These are phyloP conservation scores for Furnarius figulus DNA, from an alignment of 2,113 vertebrate species.

Conservation along the genomic window DNA sequence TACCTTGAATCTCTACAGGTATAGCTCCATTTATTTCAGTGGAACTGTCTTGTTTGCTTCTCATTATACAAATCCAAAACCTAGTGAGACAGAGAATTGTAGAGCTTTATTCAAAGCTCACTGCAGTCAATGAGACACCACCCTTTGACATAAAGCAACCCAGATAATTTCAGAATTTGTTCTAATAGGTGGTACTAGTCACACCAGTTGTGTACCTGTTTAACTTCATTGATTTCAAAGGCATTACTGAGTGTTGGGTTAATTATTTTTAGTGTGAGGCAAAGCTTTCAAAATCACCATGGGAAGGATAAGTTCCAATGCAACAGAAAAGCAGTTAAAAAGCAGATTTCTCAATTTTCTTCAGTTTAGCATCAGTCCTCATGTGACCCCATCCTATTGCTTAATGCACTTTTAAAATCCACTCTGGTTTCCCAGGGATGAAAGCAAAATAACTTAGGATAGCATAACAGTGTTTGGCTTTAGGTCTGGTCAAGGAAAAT, in stretches of 20 bases:
- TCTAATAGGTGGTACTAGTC: background rate
- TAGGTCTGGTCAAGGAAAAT: background rate
- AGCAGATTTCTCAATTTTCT: conserved; percentile 11
- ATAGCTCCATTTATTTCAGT: background rate
- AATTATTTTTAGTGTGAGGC: background rate
- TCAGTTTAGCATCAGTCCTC: background rate
- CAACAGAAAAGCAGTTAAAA: conserved; percentile 1
- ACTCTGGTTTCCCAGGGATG: background rate
- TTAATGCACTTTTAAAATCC: background rate
- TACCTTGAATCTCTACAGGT: background rate
- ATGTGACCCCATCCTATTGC: background rate
- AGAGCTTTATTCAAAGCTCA: background rate
- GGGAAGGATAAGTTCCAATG: conserved; percentile 25
- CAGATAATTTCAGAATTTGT: background rate
- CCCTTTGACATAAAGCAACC: background rate
- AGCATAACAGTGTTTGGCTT: background rate
- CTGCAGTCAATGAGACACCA: background rate
- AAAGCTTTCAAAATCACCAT: background rate
- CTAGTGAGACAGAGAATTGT: background rate
- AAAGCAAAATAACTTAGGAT: background rate
- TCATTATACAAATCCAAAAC: background rate
- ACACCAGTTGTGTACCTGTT: background rate
- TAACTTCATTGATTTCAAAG: conserved; percentile 1
- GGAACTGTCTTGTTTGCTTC: background rate
- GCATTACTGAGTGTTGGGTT: background rate